Evolutionary conservation across 2,888 invertebrate genomes (phyloP).

Genomic region (Pasiphila rectangulata): DNA sequence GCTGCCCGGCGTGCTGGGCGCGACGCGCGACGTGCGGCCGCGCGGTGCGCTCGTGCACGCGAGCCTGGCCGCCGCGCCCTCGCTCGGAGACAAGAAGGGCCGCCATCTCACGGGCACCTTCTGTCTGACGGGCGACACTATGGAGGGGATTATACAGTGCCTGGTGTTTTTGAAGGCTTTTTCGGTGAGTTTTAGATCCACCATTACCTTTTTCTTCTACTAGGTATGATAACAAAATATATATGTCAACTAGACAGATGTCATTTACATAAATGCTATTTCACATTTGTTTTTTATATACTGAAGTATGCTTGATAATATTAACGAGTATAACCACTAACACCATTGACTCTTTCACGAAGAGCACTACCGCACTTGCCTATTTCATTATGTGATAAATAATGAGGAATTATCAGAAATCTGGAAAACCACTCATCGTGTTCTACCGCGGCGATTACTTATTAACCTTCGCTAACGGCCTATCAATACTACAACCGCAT

Average conservation of each 20-base stretch:
- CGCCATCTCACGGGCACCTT: slow-evolving; percentile 93
- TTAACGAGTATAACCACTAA: no score
- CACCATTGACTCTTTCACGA: no score
- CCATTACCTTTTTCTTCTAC: no score
- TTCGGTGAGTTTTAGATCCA: slow-evolving; percentile 94
- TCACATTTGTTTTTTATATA: no score
- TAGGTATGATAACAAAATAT: no score
- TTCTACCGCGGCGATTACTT: background rate
- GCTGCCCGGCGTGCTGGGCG: slow-evolving; percentile 80
- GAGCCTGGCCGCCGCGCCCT: slow-evolving; percentile 86
- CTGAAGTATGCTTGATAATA: no score
- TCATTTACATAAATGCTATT: no score
- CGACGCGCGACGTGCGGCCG: slow-evolving; percentile 78
- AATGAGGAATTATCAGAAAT: background rate
- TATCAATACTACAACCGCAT: slow-evolving; percentile 25
- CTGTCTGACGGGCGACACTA: slow-evolving; percentile 93
- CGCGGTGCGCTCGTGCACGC: slow-evolving; percentile 89
- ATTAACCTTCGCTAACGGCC: slow-evolving; percentile 7
- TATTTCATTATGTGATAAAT: background rate
- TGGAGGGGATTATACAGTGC: slow-evolving; percentile 96
- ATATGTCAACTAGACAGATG: no score
- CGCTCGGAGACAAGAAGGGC: slow-evolving; percentile 86
- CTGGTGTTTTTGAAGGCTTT: slow-evolving; percentile 95
- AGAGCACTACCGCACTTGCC: no score
- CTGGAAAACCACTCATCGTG: background rate